phyloP scores from a whole-genome alignment of 2,888 invertebrate genomes.

The Tricholauxania praeusta region DNA sequence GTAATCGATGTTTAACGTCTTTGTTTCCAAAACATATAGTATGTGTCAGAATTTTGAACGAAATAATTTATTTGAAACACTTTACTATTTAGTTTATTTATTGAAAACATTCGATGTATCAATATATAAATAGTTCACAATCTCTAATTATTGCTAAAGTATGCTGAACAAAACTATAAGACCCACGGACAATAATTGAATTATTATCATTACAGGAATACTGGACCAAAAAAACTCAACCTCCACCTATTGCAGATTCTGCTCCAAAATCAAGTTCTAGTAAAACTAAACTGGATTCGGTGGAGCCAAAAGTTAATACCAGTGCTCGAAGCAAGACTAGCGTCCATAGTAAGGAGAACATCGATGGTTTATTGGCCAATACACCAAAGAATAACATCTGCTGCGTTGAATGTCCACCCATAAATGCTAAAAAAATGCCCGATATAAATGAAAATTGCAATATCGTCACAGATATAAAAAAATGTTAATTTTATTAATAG shows the following conservation, averaged over 20 bases:
- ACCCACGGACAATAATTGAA: background rate
- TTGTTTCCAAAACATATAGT: no score
- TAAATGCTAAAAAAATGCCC: slow-evolving; percentile 54
- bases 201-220: slow-evolving; percentile 43
- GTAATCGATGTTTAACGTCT: no score
- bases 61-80: no score
- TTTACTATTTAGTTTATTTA: no score
- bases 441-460: slow-evolving; percentile 55
- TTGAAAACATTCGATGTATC: no score
- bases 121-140: no score
- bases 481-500: slow-evolving; percentile 51
- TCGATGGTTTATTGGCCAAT: slow-evolving; percentile 59
- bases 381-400: slow-evolving; percentile 61
- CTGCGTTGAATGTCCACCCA: slow-evolving; percentile 64
- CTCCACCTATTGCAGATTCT: slow-evolving; percentile 23
- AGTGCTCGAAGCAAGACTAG: slow-evolving; percentile 46
- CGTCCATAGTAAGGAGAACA: slow-evolving; percentile 57
- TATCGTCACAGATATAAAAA: slow-evolving; percentile 52
- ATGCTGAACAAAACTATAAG: no score
- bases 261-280: background rate
- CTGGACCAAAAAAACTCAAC: slow-evolving; percentile 52
- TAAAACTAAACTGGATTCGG: slow-evolving; percentile 35
- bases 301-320: slow-evolving; percentile 49
- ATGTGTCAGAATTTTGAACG: no score
- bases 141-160: no score